Conservation (phyloP, 2,888 invertebrate species). For the Phrixothrix hirtus region DNA sequence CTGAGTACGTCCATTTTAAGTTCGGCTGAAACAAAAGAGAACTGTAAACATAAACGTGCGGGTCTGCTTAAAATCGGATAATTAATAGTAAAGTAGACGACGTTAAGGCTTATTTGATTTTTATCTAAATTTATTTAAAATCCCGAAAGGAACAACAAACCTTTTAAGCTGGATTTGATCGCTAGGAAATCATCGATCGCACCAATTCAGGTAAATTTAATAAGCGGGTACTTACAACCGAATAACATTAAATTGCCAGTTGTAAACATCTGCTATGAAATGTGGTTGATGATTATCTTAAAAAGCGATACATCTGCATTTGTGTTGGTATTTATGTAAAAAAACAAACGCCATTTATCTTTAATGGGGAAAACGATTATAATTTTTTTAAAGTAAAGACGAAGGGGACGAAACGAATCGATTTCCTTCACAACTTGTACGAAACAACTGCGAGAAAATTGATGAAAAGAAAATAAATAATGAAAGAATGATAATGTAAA, state of each 20-base stretch:
- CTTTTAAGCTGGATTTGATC: constrained; percentile 13
- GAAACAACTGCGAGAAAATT: constrained; percentile 24
- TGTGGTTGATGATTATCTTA: constrained; percentile 16
- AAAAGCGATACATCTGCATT: constrained; percentile 22
- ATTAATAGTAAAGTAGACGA: constrained; percentile 1
- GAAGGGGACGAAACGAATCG: constrained; percentile 5
- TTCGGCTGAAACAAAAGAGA: constrained; percentile 76
- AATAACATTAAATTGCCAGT: constrained; percentile 36
- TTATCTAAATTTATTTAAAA: no score
- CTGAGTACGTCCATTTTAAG: constrained; percentile 93
- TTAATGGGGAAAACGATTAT: constrained; percentile 8
- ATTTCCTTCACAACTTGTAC: constrained; percentile 11
- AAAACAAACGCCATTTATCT: constrained; percentile 14
- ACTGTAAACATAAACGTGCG: no score
- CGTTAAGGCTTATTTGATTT: no score
- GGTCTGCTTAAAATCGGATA: no score
- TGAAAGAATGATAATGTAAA: constrained; percentile 55
- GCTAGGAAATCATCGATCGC: constrained; percentile 20
- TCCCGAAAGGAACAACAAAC: no score
- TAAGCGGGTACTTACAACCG: constrained; percentile 28
- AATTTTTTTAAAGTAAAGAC: background rate
- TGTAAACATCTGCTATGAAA: constrained; percentile 34
- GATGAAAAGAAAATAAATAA: constrained; percentile 50
- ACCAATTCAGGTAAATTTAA: constrained; percentile 29
- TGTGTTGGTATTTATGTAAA: constrained; percentile 11